Base-by-base conservation (phyloP, 2,797 vertebrate species). In the Psittacula echo region DNA sequence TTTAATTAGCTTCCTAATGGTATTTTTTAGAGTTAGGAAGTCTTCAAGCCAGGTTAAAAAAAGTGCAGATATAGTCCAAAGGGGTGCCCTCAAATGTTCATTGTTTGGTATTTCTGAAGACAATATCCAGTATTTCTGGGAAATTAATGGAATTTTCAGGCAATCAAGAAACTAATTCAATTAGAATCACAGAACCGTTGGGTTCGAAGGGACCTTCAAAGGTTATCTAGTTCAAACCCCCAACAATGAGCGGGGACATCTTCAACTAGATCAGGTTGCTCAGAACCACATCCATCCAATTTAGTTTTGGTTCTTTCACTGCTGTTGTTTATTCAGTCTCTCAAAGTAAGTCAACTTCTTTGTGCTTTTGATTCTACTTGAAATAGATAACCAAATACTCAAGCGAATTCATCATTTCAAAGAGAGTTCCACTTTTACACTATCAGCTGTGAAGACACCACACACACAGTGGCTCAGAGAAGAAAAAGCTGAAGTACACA, bases 391-490 rank as follows among this genome's bases (percentile, higher is more conserved):
- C 12, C 23, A 64, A 78, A 72, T 11, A 12, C 37, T 51, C 20
- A 9, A 18, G 13, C 1, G 1, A 86, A 51, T 20, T 39, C 30
- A 39, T 13, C 0, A 2, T 3, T 65, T 37, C 37, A 7, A 12
- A 54, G 29, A 0, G 2, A 72, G 58, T 2, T 84, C 13, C 53
- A n/a, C 67, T 72, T 39, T 23, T 4, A 12, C 11, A 61, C 27
- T 12, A 41, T 22, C 70, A 54, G 60, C 39, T 48, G 14, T 29
- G 34, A n/a, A 58, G 65, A 47, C 51, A 10, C 34, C 2, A 21
- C 7, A 5, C 15, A 16, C 10, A 10, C 12, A 24, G 13, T 0
- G 10, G 51, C 54, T 61, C 2, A 1, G 21, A 26, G 20, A 64
- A 47, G 11, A 73, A 47, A 0, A 0, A 32, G 22, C 39, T 91